These are phyloP conservation scores for Clarias magur DNA, from an alignment of 2,113 vertebrate genomes.

Conservation along the genomic window DNA sequence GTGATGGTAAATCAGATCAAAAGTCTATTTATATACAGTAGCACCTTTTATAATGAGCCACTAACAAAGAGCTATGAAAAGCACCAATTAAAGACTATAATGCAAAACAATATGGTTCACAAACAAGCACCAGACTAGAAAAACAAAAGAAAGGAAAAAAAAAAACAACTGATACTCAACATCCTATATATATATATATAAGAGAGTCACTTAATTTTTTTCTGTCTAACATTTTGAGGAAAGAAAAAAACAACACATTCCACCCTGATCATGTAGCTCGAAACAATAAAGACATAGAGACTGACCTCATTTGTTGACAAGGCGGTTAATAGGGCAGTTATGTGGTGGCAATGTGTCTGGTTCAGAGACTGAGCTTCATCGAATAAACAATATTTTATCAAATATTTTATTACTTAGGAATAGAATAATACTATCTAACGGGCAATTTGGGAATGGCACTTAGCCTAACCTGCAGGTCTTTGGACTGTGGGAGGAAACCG, in stretches of 20 bases:
- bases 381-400: neutral
- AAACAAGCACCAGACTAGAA: too few species aligned
- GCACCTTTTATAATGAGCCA: too few species aligned
- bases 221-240: neutral
- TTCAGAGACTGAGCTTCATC: neutral
- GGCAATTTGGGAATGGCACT: too few species aligned
- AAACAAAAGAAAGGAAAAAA: too few species aligned
- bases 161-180: too few species aligned
- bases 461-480: too few species aligned
- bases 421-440: neutral
- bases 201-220: conserved; percentile 17
- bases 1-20: neutral
- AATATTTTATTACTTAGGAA: neutral
- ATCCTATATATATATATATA: conserved; percentile 28
- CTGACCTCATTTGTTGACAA: neutral
- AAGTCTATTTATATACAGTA: too few species aligned
- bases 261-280: neutral
- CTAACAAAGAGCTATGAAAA: too few species aligned
- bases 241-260: conserved; percentile 1
- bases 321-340: neutral
- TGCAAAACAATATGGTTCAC: too few species aligned
- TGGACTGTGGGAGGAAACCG: too few species aligned
- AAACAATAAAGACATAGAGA: neutral
- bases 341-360: neutral
- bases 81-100: too few species aligned